Base-by-base conservation (phyloP, 2,797 vertebrate species). In the Sebastes kiyomatsui region DNA sequence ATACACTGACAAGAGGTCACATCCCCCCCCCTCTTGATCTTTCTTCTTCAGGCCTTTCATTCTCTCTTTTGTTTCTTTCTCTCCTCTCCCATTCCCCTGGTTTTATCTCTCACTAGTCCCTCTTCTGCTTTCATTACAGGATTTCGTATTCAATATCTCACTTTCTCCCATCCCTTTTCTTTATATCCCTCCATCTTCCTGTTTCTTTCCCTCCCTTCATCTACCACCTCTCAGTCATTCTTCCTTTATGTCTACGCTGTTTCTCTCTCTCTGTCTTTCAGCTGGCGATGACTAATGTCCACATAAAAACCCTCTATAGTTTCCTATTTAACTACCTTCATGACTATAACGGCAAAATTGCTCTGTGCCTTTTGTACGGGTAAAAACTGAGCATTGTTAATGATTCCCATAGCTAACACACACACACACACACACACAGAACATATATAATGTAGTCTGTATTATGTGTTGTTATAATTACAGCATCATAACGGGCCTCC, bases 1-100 rank as follows among this genome's bases (percentile, higher is more conserved):
- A 88, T 72, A 82, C 23, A 27, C 32, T 82, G 90, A 88, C 90
- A 92, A 72, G 81, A 85, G 91, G 90, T 90, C 82, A 84, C 33
- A 54, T 23, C 35, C 33, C 80, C 32, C 78, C 78, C 35, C 30
- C 32, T 28, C 56, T 58, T 76, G 38, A 80, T 88, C 42, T 38
- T 67, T 74, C 67, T 72, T 72, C 59, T 49, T 61, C 10, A 11
- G 35, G 61, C 8, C 42, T 77, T 73, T 65, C 49, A 46, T 60
- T 80, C 28, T 27, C 30, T 73, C 22, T 67, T 52, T 54, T 76
- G 6, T 33, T 30, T 7, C 5, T 35, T 32, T 55, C 22, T 75
- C n/a, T n/a, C 8, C 11, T 20, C 16, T 60, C 23, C 54, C 25
- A 6, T 62, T 10, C 72, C 10, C 46, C 38, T 0, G 5, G 28